Conservation (phyloP, 64 coral and sea anemone genomes). For the Stichodactyla mertensii region DNA sequence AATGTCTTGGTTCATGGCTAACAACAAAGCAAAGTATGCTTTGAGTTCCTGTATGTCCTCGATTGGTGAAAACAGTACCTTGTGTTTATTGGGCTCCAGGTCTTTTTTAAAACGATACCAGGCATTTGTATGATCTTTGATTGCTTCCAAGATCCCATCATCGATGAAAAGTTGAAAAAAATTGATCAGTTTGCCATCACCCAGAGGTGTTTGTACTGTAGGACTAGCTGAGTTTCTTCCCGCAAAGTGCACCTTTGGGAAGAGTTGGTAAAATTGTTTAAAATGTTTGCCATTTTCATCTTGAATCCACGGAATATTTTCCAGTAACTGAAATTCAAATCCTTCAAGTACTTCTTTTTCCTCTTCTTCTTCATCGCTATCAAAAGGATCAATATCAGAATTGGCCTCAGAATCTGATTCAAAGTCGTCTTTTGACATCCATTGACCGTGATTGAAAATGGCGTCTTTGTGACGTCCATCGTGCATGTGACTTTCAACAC, state of each 20-base stretch:
- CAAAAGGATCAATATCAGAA: not conserved
- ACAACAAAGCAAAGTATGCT: slow-evolving; percentile 31
- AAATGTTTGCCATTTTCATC: slow-evolving; percentile 29
- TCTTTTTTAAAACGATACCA: slow-evolving; percentile 19
- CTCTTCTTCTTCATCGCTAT: slow-evolving; percentile 34
- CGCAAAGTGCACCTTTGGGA: not conserved
- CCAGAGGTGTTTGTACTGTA: slow-evolving; percentile 9
- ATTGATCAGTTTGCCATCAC: slow-evolving; percentile 28
- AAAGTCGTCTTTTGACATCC: not conserved
- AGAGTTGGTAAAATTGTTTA: slow-evolving; percentile 16
- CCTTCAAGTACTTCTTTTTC: slow-evolving; percentile 28
- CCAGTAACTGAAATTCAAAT: slow-evolving; percentile 43
- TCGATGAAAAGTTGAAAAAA: slow-evolving; percentile 41
- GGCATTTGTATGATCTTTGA: slow-evolving; percentile 26
- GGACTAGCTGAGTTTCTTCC: slow-evolving; percentile 22
- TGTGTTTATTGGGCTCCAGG: slow-evolving; percentile 24
- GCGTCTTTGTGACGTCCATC: slow-evolving; percentile 21
- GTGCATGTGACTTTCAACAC: not conserved
- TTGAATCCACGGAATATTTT: slow-evolving; percentile 17
- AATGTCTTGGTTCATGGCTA: slow-evolving; percentile 30
- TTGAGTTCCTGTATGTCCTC: slow-evolving; percentile 40
- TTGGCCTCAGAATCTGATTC: not conserved
- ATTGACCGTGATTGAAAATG: slow-evolving; percentile 15
- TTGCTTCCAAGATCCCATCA: slow-evolving; percentile 35
- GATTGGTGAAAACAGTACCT: slow-evolving; percentile 14